Percentiles rank a stretch among this genome's conserved stretches.
Evolutionary conservation across 2,797 vertebrate species (phyloP).

Genomic region (Geotria australis): DNA sequence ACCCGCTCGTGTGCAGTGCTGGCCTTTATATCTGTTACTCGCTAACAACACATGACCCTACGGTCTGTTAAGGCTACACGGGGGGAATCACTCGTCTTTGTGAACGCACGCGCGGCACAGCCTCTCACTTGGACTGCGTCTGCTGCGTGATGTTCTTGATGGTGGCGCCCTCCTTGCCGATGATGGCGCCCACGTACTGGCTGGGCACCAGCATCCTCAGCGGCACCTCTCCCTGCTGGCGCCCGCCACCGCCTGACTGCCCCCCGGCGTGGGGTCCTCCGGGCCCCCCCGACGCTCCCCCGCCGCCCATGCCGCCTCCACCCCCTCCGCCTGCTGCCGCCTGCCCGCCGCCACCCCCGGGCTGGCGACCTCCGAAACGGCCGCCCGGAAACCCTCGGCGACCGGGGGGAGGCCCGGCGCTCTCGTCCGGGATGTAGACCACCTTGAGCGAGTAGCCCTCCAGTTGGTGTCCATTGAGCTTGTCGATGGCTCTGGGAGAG

Average conservation of each 20-base stretch:
- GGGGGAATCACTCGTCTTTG: too few relatives aligned
- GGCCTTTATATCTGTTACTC: too few relatives aligned
- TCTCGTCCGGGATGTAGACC: slow-evolving; percentile 63
- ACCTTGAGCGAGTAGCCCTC: slow-evolving; percentile 55
- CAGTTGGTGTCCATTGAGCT: slow-evolving; percentile 65
- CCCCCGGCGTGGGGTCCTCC: slow-evolving; percentile 31
- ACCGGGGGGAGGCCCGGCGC: not conserved
- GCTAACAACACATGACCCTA: too few relatives aligned
- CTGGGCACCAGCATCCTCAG: slow-evolving; percentile 64
- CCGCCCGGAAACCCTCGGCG: not conserved
- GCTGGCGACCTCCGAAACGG: not conserved
- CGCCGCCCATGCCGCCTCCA: slow-evolving; percentile 30
- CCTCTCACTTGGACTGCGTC: slow-evolving; percentile 71
- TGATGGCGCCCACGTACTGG: slow-evolving; percentile 72
- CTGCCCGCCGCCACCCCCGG: slow-evolving; percentile 6
- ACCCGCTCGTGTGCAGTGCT: too few relatives aligned
- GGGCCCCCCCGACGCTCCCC: slow-evolving; percentile 23
- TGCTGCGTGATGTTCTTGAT: slow-evolving; percentile 86
- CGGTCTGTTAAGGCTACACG: too few relatives aligned
- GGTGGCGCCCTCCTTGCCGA: slow-evolving; percentile 74
- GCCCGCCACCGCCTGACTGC: slow-evolving; percentile 27
- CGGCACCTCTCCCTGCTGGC: slow-evolving; percentile 51
- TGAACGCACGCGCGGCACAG: not conserved
- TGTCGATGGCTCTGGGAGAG: slow-evolving; percentile 46
- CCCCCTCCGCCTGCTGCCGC: slow-evolving; percentile 20